Percentiles rank a stretch among this genome's conserved stretches.
These are phyloP conservation scores for Serilophus lunatus DNA, from an alignment of 2,113 vertebrate genomes.

Conservation along the genomic window DNA sequence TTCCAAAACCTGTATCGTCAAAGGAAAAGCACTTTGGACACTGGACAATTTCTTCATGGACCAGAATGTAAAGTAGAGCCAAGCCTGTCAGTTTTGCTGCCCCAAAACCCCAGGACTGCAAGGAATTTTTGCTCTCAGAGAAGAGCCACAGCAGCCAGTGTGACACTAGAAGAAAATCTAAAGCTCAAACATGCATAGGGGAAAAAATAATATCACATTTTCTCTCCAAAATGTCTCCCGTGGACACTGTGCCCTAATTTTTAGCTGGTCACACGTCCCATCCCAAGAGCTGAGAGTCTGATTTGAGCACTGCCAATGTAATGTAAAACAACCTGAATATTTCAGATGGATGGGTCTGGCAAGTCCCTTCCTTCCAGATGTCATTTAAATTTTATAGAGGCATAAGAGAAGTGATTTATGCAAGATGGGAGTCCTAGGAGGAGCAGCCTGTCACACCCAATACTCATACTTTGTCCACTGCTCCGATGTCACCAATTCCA, in stretches of 20 bases:
- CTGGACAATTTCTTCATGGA: background rate
- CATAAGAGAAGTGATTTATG: background rate
- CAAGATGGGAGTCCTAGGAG: background rate
- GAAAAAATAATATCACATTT: background rate
- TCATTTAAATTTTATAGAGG: conserved; percentile 27
- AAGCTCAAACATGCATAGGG: background rate
- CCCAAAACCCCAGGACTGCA: background rate
- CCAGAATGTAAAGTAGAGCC: background rate
- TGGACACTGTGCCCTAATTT: background rate
- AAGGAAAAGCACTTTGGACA: background rate
- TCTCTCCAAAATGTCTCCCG: background rate
- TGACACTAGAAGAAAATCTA: background rate
- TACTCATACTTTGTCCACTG: rapidly evolving
- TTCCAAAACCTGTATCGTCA: background rate
- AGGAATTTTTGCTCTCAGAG: rapidly evolving
- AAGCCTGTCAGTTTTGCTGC: background rate
- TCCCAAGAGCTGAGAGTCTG: background rate
- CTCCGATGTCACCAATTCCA: background rate
- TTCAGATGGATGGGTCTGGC: background rate
- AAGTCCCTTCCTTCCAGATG: conserved; percentile 13
- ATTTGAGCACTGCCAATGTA: background rate
- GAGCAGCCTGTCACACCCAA: background rate
- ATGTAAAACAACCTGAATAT: conserved; percentile 18
- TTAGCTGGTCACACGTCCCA: background rate
- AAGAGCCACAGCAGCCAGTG: background rate